These are phyloP conservation scores for Buphagus erythrorhynchus DNA, from an alignment of 2,797 vertebrate genomes.

Conservation along the genomic window DNA sequence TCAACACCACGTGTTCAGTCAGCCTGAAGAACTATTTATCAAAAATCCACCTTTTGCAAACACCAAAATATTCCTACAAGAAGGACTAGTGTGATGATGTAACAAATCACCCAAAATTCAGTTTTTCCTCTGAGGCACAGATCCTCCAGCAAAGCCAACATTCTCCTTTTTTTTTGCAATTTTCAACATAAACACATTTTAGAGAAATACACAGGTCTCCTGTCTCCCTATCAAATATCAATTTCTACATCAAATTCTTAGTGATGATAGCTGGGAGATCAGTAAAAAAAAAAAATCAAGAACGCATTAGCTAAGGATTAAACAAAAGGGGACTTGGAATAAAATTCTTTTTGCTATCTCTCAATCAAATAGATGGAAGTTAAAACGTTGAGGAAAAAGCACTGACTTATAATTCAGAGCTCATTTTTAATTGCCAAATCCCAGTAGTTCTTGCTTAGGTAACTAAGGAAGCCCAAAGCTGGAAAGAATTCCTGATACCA, in stretches of 20 bases:
- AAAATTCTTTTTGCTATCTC: not conserved
- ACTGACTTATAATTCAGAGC: not conserved
- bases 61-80: not conserved
- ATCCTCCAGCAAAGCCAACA: not conserved
- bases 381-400: fast-evolving
- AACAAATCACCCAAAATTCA: not conserved
- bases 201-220: not conserved
- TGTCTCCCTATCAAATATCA: not conserved
- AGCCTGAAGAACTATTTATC: not conserved
- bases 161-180: not conserved
- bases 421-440: not conserved
- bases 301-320: not conserved
- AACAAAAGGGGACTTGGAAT: not conserved
- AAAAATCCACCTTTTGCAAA: not conserved
- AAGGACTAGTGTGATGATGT: not conserved
- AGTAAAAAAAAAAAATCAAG: not conserved
- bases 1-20: fast-evolving
- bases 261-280: not conserved
- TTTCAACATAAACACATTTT: not conserved
- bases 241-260: not conserved
- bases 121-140: fast-evolving
- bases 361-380: not conserved
- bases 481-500: not conserved
- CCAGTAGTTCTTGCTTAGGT: not conserved
- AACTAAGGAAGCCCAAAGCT: not conserved